Evolutionary conservation across 2,113 vertebrate species (phyloP).

Genomic region (Okapia johnstoni): DNA sequence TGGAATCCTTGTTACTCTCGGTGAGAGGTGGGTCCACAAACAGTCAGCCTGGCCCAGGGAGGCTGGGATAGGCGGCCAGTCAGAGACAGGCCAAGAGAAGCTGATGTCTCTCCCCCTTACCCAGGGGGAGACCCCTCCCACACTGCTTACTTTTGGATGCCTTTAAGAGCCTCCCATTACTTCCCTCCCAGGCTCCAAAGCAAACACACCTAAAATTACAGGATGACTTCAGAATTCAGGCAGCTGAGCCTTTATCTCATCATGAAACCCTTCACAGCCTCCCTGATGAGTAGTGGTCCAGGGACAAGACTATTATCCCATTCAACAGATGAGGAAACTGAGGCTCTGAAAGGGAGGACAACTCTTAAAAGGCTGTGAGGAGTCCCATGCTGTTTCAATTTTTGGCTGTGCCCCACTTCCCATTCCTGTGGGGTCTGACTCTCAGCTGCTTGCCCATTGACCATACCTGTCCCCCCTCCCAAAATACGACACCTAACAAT

Average conservation of each 20-base stretch:
- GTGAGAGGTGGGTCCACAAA: background rate
- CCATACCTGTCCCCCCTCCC: background rate
- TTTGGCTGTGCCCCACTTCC: background rate
- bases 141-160: too few relatives aligned
- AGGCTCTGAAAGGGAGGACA: background rate
- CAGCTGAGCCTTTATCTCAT: background rate
- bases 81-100: background rate
- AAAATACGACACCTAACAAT: background rate
- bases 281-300: background rate
- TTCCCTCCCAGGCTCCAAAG: background rate
- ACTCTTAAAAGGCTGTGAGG: background rate
- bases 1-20: background rate
- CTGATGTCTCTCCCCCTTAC: background rate
- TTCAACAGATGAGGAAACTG: background rate
- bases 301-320: background rate
- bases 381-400: fast-evolving
- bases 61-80: background rate
- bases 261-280: background rate
- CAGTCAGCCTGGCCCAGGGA: background rate
- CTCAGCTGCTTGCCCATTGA: background rate
- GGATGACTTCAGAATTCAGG: background rate
- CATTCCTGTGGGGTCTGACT: background rate
- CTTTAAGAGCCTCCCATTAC: background rate
- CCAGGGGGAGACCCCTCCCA: background rate
- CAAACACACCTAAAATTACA: background rate